phyloP scores from a whole-genome alignment of 2,113 vertebrate species.

The Chamaetylas fuelleborni region DNA sequence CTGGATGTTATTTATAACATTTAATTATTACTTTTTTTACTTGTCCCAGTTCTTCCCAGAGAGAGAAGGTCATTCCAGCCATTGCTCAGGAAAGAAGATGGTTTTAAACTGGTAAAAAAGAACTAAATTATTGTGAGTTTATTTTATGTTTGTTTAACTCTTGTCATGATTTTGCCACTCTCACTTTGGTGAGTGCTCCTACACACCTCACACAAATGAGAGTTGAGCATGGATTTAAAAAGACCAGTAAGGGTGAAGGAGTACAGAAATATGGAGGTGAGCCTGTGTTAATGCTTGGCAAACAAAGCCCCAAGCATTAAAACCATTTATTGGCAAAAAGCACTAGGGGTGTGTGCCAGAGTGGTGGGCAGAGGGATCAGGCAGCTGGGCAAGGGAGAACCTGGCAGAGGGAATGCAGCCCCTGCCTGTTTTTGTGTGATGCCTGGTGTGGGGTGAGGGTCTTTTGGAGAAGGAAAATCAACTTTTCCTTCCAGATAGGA shows the following conservation, averaged over 20 bases:
- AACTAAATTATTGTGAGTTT: neutral
- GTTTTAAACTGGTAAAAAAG: neutral
- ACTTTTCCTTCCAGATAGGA: neutral
- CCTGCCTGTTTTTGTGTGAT: neutral
- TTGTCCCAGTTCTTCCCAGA: neutral
- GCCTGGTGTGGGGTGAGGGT: neutral
- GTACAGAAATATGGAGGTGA: neutral
- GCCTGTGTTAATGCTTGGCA: neutral
- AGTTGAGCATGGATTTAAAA: neutral
- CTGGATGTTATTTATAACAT: neutral
- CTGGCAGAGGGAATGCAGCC: neutral
- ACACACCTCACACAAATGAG: neutral
- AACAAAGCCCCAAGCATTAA: neutral
- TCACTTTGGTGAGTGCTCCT: neutral
- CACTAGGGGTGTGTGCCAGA: neutral
- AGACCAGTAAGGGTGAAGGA: neutral
- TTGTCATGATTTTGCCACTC: neutral
- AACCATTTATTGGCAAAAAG: neutral
- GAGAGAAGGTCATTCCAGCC: neutral
- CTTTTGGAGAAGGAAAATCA: neutral
- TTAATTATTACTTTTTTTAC: constrained; percentile 18
- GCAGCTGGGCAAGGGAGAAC: neutral
- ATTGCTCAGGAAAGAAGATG: neutral
- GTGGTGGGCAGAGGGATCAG: neutral
- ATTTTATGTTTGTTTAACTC: neutral